Percentiles rank a stretch among this genome's conserved stretches.
Conservation (phyloP, 1,140 invertebrate species). For the Cherax quadricarinatus region DNA sequence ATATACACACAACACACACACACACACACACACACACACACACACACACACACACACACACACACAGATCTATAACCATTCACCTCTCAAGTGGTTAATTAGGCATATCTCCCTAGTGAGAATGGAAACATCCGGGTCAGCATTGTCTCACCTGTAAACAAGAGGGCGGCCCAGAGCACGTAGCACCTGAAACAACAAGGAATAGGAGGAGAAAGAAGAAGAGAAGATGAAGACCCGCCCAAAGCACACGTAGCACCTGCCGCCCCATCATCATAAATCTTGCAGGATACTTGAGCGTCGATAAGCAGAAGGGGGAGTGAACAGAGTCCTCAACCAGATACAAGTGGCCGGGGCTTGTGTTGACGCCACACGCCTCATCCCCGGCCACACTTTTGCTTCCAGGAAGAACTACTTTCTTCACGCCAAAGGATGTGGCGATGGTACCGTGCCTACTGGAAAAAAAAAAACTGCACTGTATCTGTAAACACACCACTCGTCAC, state of each 20-base stretch:
- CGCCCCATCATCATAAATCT: neutral
- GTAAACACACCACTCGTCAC: neutral
- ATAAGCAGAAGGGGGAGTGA: neutral
- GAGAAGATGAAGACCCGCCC: no score
- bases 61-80: no score
- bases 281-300: neutral
- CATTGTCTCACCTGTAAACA: neutral
- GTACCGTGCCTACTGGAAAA: neutral
- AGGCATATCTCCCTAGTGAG: no score
- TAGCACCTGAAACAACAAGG: neutral
- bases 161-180: neutral
- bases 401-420: neutral
- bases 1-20: no score
- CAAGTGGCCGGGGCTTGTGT: neutral
- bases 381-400: neutral
- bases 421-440: no score
- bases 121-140: neutral
- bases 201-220: no score
- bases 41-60: neutral
- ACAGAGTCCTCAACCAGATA: neutral
- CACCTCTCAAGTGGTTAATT: no score
- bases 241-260: no score
- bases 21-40: no score
- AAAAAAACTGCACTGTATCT: neutral
- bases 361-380: neutral